Evolutionary conservation across 2,113 vertebrate genomes (phyloP).

Genomic region (Ovibos moschatus): DNA sequence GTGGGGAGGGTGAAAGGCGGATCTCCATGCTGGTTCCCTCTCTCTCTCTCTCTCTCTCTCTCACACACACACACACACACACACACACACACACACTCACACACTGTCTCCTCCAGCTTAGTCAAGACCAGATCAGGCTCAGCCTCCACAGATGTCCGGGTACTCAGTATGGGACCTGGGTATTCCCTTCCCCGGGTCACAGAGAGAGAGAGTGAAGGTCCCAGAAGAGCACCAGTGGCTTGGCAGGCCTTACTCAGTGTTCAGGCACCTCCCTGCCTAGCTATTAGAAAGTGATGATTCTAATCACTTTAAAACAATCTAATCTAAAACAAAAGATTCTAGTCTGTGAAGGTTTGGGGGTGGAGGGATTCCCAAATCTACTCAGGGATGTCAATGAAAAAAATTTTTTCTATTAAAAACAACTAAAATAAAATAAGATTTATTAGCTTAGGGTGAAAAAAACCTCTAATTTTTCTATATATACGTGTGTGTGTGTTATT

Average conservation of each 20-base stretch:
- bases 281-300: neutral
- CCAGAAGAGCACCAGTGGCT: neutral
- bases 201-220: neutral
- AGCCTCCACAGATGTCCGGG: constrained; percentile 46
- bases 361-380: neutral
- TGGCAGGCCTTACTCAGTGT: neutral
- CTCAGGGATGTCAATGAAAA: neutral
- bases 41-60: neutral
- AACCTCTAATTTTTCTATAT: rapidly evolving
- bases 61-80: neutral
- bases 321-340: neutral
- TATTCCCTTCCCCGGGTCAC: constrained; percentile 52
- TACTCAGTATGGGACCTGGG: constrained; percentile 20
- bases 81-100: constrained; percentile 11
- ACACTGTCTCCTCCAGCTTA: constrained; percentile 23
- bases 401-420: neutral
- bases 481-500: neutral
- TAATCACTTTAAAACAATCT: no score
- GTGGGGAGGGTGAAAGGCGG: constrained; percentile 85
- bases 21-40: neutral
- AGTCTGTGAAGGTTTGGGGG: neutral
- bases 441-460: neutral
- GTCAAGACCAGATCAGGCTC: constrained; percentile 23
- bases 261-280: neutral
- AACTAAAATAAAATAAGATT: neutral